Base-by-base conservation (phyloP, 2,888 invertebrate genomes). In the Villa cingulata region DNA sequence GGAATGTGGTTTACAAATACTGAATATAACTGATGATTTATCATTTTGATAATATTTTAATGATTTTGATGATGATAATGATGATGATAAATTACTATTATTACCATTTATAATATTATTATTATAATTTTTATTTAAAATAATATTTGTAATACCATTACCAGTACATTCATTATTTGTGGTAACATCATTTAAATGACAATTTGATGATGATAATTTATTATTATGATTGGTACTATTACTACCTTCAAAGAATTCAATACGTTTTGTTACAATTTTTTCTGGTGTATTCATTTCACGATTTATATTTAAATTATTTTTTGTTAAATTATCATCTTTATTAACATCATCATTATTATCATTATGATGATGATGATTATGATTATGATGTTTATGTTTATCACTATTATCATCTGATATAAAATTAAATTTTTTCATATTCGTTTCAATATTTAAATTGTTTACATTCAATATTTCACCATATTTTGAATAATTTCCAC, bases 161-260 rank as follows among this genome's bases (percentile, higher is more conserved):
- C n/a, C n/a, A n/a, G n/a, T n/a, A n/a, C n/a, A n/a, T n/a, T n/a
- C n/a, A n/a, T n/a, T n/a, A n/a, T n/a, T n/a, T n/a, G n/a, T n/a
- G n/a, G n/a, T n/a, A n/a, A n/a, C n/a, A n/a, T n/a, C n/a, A n/a
- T n/a, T n/a, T n/a, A n/a, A n/a, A n/a, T 34, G 12, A 15, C 12
- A 34, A 34, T 36, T 32, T 36, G 36, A 36, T 36, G 7, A 16
- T 36, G 6, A 15, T 34, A 5, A 34, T 12, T 15, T 12, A n/a
- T n/a, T 34, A 23, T 62, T 29, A 29, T 12, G n/a, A 34, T 41
- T 4, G 15, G 27, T 37, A 36, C 14, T 42, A 15, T 19, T 29
- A 48, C 34, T 48, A 37, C 23, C 19, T 53, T 58, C 59, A 50
- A 69, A 69, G 58, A 67, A 68, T 51, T 68, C 68, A 50, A 69